Conservation (phyloP, 2,113 vertebrate genomes). For the Pachyramphus minor region DNA sequence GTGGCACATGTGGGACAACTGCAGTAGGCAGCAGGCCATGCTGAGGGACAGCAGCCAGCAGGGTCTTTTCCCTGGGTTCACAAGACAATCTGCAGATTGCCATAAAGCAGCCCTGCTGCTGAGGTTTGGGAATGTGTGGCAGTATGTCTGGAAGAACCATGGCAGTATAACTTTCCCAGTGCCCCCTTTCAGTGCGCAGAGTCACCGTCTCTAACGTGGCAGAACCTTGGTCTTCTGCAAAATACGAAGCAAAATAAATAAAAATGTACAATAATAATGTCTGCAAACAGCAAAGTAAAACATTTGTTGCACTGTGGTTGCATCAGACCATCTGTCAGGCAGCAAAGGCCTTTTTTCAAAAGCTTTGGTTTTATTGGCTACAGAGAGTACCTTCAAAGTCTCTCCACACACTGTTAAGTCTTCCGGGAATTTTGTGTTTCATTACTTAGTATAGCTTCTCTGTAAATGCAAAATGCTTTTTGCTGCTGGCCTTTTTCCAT, state of each 20-base stretch:
- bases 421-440: background rate
- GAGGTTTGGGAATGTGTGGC: rapidly evolving
- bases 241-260: background rate
- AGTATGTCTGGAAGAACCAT: background rate
- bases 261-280: background rate
- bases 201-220: background rate
- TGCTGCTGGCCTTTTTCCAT: background rate
- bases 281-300: background rate
- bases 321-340: background rate
- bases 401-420: background rate
- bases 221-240: background rate
- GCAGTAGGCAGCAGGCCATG: background rate
- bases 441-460: background rate
- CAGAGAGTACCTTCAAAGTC: background rate
- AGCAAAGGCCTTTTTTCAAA: background rate
- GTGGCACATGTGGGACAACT: background rate
- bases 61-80: background rate
- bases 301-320: background rate
- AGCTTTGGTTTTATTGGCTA: background rate
- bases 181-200: background rate
- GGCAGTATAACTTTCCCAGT: background rate
- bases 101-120: background rate
- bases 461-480: background rate
- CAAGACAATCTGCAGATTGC: background rate
- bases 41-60: background rate